Percentiles rank a stretch among this genome's conserved stretches.
Conservation (phyloP, 2,888 invertebrate species). For the Dascillus cervinus region DNA sequence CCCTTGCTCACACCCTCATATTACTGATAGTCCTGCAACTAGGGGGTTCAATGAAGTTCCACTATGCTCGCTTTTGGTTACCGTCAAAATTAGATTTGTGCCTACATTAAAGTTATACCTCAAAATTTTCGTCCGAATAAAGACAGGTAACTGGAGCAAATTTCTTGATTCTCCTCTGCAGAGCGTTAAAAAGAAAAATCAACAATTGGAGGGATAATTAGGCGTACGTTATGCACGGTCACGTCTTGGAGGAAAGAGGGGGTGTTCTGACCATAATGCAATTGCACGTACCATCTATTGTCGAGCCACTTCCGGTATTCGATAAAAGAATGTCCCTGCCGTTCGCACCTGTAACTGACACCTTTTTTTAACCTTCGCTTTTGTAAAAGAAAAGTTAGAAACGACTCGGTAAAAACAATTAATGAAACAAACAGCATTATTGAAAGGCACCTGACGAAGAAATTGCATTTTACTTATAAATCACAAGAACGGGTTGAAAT, state of each 20-base stretch:
- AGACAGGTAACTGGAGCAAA: constrained; percentile 8
- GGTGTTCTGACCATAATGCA: constrained; percentile 33
- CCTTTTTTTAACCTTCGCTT: background rate
- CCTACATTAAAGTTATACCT: no score
- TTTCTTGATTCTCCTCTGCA: constrained; percentile 21
- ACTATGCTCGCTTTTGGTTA: constrained; percentile 5
- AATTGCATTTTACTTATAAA: no score
- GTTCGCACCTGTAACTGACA: constrained; percentile 10
- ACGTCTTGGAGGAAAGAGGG: constrained; percentile 28
- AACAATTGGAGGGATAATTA: constrained; percentile 22
- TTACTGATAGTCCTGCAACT: constrained; percentile 18
- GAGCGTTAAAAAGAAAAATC: constrained; percentile 17
- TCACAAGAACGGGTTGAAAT: no score
- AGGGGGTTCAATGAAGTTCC: constrained; percentile 15
- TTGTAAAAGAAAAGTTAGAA: no score
- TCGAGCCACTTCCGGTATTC: constrained; percentile 38
- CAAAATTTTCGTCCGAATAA: no score
- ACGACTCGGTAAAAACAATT: no score
- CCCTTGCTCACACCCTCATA: constrained; percentile 30
- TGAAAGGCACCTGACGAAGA: no score
- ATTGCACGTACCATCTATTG: constrained; percentile 39
- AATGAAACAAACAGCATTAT: no score
- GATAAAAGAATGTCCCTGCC: constrained; percentile 13
- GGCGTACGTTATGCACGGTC: constrained; percentile 33
- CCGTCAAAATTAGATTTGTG: background rate